These are phyloP conservation scores for Acromyrmex heyeri DNA, from an alignment of 1,140 invertebrate genomes.

Conservation along the genomic window DNA sequence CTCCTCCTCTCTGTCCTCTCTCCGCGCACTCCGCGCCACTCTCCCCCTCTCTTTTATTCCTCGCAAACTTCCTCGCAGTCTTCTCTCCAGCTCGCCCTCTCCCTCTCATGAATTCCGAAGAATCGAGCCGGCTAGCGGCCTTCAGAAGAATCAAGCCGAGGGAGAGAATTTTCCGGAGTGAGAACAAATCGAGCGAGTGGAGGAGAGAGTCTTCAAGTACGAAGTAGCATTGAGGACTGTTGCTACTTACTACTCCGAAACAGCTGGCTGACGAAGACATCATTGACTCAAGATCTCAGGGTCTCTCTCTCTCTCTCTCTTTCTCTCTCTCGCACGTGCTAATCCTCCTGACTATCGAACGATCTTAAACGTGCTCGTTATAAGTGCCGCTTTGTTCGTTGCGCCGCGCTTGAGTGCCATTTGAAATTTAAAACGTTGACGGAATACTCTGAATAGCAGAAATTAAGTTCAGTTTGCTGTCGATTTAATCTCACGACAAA, in stretches of 20 bases:
- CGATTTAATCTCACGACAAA: conserved; percentile 32
- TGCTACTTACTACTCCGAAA: conserved; percentile 39
- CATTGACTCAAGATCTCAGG: conserved; percentile 44
- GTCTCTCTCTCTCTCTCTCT: background rate
- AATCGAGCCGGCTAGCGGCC: conserved; percentile 34
- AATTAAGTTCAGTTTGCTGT: conserved; percentile 26
- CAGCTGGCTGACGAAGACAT: conserved; percentile 48
- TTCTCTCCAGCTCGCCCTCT: background rate
- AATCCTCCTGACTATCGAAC: conserved; percentile 38
- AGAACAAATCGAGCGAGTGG: conserved; percentile 35
- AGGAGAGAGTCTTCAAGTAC: conserved; percentile 39
- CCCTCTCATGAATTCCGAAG: conserved; percentile 36
- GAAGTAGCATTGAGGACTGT: conserved; percentile 45
- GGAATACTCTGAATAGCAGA: conserved; percentile 36
- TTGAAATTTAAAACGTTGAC: conserved; percentile 65
- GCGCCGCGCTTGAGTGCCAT: conserved; percentile 40
- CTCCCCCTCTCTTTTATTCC: conserved; percentile 20
- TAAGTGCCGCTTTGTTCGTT: conserved; percentile 58
- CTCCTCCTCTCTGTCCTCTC: conserved; percentile 33
- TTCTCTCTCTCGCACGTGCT: background rate
- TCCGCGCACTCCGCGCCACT: background rate
- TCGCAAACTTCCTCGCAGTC: conserved; percentile 15
- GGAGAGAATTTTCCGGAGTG: conserved; percentile 33
- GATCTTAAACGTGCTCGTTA: conserved; percentile 50
- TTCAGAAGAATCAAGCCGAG: conserved; percentile 30